Evolutionary conservation across 2,888 invertebrate species (phyloP), one percentile per base, ranked within the genome.

Genomic region (Dasypogon diadema): DNA sequence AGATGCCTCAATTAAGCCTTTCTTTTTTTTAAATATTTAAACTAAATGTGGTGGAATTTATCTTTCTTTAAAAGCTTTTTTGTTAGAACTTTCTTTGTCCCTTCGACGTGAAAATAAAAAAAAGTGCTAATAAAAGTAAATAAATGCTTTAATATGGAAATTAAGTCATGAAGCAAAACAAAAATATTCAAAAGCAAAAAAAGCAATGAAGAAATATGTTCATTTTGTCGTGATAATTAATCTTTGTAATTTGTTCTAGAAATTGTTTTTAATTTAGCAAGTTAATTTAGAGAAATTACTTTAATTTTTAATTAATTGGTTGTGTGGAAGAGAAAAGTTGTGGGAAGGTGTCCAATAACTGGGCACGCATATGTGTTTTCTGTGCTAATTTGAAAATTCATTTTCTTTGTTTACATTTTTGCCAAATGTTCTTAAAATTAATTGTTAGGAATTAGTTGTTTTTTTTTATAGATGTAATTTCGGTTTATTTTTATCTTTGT

Each of bases 351-450:
- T 30, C 30, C 30, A 8, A 8, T 30, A 30, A 8, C 30, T 8
- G 30, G 8, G 8, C 8, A 30, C 8, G 8, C 8, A 30, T 5
- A 60, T 34, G 2, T 60, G 60, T 37, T 18, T 60, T 34, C 34
- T 60, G 60, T 60, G 60, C 56, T 60, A 30, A 60, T 10, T 60
- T 60, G 21, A 60, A 60, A 16, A 30, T 58, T 14, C 22, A 60
- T 37, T 60, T 37, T 60, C 26, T 18, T 60, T 60, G 30, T 60
- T 30, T n/a, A 60, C 37, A 51, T 46, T 58, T 58, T 34, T 58
- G 34, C 58, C 30, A 58, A 58, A 58, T 58, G 18, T 12, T 21
- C 37, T 60, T 60, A 37, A 60, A 30, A 34, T 42, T 60, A 16
- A 37, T 60, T 34, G 21, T 60, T 60, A 58, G 58, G 16, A 58